Evolutionary conservation across 2,797 vertebrate species (phyloP).

Genomic region (Gephyroberyx darwinii): DNA sequence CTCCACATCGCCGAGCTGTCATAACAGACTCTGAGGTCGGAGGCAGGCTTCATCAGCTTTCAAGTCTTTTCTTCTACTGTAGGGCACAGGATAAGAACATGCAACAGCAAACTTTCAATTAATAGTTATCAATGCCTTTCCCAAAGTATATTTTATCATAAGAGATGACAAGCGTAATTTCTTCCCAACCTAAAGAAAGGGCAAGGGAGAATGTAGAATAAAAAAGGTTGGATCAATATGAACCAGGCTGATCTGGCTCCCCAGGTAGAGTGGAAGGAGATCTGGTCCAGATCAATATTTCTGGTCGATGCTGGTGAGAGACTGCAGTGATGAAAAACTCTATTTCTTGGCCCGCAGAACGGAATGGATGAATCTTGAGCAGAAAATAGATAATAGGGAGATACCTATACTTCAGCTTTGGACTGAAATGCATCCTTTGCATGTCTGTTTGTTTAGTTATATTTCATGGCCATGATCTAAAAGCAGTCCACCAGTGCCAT

Average conservation of each 20-base stretch:
- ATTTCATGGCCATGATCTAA: conserved; percentile 51
- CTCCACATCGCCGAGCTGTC: conserved; percentile 43
- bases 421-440: conserved; percentile 62
- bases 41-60: conserved; percentile 10
- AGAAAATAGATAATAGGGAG: conserved; percentile 73
- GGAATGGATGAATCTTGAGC: conserved; percentile 70
- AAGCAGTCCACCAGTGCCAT: conserved; percentile 27
- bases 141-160: conserved; percentile 70
- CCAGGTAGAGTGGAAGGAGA: conserved; percentile 79
- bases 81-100: conserved; percentile 43
- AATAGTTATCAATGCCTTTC: conserved; percentile 56
- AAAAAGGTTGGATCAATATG: conserved; percentile 76
- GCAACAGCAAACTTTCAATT: conserved; percentile 43
- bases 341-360: conserved; percentile 69
- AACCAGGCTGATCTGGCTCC: conserved; percentile 78
- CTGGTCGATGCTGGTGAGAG: conserved; percentile 77
- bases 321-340: conserved; percentile 79
- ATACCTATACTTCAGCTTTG: conserved; percentile 60
- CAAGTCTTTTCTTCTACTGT: not conserved
- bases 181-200: conserved; percentile 58
- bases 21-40: conserved; percentile 25
- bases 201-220: conserved; percentile 69
- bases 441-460: conserved; percentile 67
- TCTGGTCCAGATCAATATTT: conserved; percentile 76
- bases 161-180: conserved; percentile 64